Conservation (phyloP, 2,888 invertebrate genomes). For the Drosophila cyrtoloma region DNA sequence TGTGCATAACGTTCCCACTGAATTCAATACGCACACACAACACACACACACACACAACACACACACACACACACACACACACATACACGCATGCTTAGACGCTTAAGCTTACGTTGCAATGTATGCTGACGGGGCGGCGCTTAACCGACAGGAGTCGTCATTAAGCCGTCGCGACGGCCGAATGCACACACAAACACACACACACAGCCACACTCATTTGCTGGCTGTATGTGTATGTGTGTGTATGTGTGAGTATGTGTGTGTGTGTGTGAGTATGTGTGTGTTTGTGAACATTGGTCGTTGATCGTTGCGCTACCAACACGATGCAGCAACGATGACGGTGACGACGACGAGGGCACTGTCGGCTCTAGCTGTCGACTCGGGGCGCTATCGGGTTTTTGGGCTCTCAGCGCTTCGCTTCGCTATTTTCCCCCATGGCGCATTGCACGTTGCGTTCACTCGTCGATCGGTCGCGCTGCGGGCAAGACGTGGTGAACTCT, state of each 20-base stretch:
- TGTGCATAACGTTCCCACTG: neutral
- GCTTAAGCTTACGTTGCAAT: constrained; percentile 29
- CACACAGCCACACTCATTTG: constrained; percentile 2
- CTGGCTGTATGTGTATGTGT: constrained; percentile 6
- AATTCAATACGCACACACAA: neutral
- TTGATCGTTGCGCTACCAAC: constrained; percentile 40
- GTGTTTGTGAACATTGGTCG: constrained; percentile 11
- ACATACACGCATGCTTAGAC: constrained; percentile 1
- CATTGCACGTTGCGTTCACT: constrained; percentile 76
- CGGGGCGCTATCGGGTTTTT: constrained; percentile 26
- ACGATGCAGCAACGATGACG: constrained; percentile 10
- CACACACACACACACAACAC: neutral
- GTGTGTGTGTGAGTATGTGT: constrained; percentile 16
- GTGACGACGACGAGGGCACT: neutral
- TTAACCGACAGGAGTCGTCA: constrained; percentile 46
- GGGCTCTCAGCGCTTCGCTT: constrained; percentile 56
- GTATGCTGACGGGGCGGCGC: constrained; percentile 50
- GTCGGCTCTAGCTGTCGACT: constrained; percentile 6
- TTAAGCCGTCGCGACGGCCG: constrained; percentile 17
- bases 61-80: neutral
- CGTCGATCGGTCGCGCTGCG: constrained; percentile 77
- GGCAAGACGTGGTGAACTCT: constrained; percentile 60
- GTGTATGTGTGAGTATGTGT: constrained; percentile 7
- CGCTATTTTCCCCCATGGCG: constrained; percentile 64
- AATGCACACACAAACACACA: constrained; percentile 2